Percentiles rank a stretch among this genome's conserved stretches.
Conservation (phyloP, 2,888 invertebrate species). For the Belgica antarctica region DNA sequence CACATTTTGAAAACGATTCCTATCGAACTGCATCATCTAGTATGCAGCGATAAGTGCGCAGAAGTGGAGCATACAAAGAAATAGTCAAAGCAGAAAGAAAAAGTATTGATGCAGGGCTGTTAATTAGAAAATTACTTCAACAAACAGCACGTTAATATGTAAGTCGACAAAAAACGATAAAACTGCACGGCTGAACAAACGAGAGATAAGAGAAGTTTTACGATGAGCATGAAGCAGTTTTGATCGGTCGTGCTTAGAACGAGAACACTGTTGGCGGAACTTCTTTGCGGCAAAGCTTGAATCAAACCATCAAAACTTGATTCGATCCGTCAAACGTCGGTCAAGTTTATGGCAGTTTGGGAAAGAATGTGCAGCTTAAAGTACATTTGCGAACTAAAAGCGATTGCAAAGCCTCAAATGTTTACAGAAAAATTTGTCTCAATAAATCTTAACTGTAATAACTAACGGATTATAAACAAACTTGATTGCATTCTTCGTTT, state of each 20-base stretch:
- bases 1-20: neutral
- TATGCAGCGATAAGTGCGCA: constrained; percentile 23
- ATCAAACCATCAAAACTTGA: constrained; percentile 9
- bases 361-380: no score
- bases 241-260: no score
- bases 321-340: neutral
- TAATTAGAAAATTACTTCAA: constrained; percentile 43
- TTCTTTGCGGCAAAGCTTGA: no score
- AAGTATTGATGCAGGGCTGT: constrained; percentile 24
- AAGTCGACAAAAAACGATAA: neutral
- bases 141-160: constrained; percentile 38
- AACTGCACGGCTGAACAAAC: constrained; percentile 10
- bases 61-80: constrained; percentile 4
- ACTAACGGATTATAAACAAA: constrained; percentile 25
- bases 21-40: neutral
- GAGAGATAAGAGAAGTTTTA: constrained; percentile 27
- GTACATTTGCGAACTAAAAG: no score
- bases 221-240: neutral
- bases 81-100: neutral
- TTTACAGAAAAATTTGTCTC: constrained; percentile 8
- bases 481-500: constrained; percentile 19
- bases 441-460: constrained; percentile 24
- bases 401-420: neutral
- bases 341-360: no score
- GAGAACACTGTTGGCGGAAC: no score